Evolutionary conservation across 1,140 invertebrate species (phyloP).

Genomic region (Drosophila pallidifrons): DNA sequence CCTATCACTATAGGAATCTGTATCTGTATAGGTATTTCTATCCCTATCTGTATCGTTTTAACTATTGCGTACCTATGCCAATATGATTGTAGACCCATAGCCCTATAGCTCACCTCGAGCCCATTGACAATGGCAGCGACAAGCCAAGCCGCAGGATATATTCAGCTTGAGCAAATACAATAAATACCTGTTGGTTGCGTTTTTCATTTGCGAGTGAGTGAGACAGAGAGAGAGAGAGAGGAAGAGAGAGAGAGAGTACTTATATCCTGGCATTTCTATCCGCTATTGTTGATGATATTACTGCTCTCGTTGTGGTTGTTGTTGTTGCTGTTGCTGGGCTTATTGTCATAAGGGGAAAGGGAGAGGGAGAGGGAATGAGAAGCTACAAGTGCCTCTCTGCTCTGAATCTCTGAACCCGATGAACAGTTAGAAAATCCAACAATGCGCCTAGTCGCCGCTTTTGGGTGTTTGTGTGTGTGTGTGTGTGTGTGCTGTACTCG

Average conservation of each 20-base stretch:
- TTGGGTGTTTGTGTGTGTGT: slow-evolving; percentile 14
- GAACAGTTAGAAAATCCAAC: slow-evolving; percentile 52
- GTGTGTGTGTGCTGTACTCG: slow-evolving; percentile 33
- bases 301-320: slow-evolving; percentile 29
- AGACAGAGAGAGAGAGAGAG: not conserved
- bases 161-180: slow-evolving; percentile 79
- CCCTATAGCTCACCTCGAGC: slow-evolving; percentile 24
- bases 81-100: slow-evolving; percentile 6
- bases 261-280: slow-evolving; percentile 46
- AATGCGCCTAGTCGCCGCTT: slow-evolving; percentile 23
- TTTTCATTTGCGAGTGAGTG: slow-evolving; percentile 24
- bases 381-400: slow-evolving; percentile 49
- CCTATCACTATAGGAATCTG: slow-evolving; percentile 2
- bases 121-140: slow-evolving; percentile 70
- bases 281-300: slow-evolving; percentile 66
- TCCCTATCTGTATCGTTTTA: not conserved
- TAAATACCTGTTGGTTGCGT: slow-evolving; percentile 77
- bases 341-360: slow-evolving; percentile 38
- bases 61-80: not conserved
- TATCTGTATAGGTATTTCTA: not conserved
- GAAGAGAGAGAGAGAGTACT: slow-evolving; percentile 13
- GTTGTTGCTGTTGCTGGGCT: slow-evolving; percentile 20
- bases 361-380: slow-evolving; percentile 30
- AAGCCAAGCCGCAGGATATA: slow-evolving; percentile 78
- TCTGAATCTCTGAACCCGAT: slow-evolving; percentile 31